These are phyloP conservation scores for Stratiolaelaps scimitus DNA, from an alignment of 1,140 invertebrate species.

Conservation along the genomic window DNA sequence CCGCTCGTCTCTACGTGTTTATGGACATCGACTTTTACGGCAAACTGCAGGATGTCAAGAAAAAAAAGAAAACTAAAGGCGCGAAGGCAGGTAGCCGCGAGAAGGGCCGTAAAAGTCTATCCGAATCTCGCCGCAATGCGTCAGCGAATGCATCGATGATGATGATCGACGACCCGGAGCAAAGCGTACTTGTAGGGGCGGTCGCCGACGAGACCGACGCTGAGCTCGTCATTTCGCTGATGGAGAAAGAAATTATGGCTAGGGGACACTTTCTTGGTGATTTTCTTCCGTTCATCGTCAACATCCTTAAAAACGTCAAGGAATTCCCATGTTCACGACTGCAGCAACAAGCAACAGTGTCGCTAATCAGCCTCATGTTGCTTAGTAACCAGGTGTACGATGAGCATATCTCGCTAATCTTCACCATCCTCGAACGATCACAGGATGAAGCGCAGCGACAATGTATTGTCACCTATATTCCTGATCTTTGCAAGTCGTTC, in stretches of 20 bases:
- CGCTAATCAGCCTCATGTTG: conserved; percentile 15
- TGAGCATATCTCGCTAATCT: conserved; percentile 1
- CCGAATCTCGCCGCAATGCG: conserved; percentile 1
- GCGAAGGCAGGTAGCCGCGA: not conserved
- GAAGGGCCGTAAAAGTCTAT: conserved; percentile 2
- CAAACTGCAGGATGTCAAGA: conserved; percentile 2
- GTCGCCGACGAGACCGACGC: conserved; percentile 17
- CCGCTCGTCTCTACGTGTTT: conserved; percentile 9
- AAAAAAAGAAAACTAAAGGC: not conserved
- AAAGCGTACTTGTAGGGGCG: not conserved
- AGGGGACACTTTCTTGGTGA: not conserved
- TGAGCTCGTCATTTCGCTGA: not conserved
- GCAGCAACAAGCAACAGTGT: conserved; percentile 17
- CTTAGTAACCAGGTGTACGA: conserved; percentile 1
- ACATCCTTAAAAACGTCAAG: conserved; percentile 8
- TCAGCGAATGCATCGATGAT: not conserved
- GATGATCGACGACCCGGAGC: not conserved
- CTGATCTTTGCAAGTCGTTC: conserved; percentile 24
- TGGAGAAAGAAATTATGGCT: not conserved
- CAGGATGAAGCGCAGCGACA: not conserved
- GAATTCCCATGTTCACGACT: conserved; percentile 5
- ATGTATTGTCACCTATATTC: conserved; percentile 7
- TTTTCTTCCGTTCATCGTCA: not conserved
- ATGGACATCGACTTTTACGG: conserved; percentile 13
- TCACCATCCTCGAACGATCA: conserved; percentile 18